Base-by-base conservation (phyloP, 1,140 invertebrate species). In the Scaptomyza montana region DNA sequence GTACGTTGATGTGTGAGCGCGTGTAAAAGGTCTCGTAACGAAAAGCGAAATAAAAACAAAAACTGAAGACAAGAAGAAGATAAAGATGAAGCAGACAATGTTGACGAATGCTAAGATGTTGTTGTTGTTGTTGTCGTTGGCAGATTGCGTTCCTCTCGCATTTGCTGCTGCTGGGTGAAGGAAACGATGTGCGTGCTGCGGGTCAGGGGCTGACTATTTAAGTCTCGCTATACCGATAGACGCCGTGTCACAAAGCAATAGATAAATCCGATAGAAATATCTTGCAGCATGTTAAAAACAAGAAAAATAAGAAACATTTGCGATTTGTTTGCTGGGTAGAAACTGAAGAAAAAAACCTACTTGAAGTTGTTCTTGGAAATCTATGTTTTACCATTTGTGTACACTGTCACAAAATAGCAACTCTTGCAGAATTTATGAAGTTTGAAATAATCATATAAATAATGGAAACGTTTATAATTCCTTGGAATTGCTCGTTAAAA, bases 31-130 rank as follows among this genome's bases (percentile, higher is more conserved):
- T 74, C 77, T 85, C 77, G 72, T 86, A 87, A 73, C 82, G 82
- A 87, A 87, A 78, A 72, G 59, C 84, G 72, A 87, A 87, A 89
- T 89, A 87, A 87, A 87, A 87, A 89, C 84, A 89, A 89, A 87
- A 87, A 63, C 65, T 68, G 63, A 80, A 66, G 74, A 73, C 77
- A 86, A 87, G 75, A 87, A 86, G 70, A 75, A 77, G 80, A 59
- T 39, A 45, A 12, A 36, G 43, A 39, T 21, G 56, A 30, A 45
- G 50, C 50, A 55, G 47, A 33, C 77, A 67, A 47, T 67, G 69
- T 61, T 66, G 56, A 61, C 68, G 68, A 43, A 43, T 43, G 39
- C 55, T 61, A 9, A 39, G 19, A 25, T 10, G 10, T 63, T 25
- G 21, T 41, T 67, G 57, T 46, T 71, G 41, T 60, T 73, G 54